Base-by-base conservation (phyloP, 2,113 vertebrate genomes). In the Myiopsitta monachus region DNA sequence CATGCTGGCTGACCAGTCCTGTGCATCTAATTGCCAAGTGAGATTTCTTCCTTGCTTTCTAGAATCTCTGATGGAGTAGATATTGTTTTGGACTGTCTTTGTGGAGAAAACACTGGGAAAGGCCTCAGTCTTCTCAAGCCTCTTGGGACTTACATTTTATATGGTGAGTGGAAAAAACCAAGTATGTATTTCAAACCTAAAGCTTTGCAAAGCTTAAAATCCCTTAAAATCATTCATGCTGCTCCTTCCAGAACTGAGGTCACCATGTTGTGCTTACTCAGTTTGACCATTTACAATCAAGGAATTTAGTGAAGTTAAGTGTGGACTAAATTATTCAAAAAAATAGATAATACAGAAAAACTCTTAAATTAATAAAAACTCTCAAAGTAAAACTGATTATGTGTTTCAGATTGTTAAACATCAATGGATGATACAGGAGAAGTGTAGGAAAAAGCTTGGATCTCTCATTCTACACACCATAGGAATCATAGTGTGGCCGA, bases 61-160 rank as follows among this genome's bases (percentile, higher is more conserved):
- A 99, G 99, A 98, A 99, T 99, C 96, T 99, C 99, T 51, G 99
- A 99, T 69, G 99, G 99, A 52, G 99, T 99, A 59, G 99, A 99
- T 96, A 98, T 99, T 41, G 99, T 99, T 88, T 97, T 99, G 96
- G 99, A 99, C 95, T 99, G 99, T 89, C 97, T 99, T 74, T 99
- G 99, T 97, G 99, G 99, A 67, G 99, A 99, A 96, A 99, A 99
- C 88, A 99, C 99, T 17, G 99, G 99, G 44, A 99, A 99, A 97
- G 99, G 99, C 26, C 98, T 99, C 87, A 98, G 98, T 95, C 98
- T 99, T 90, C 98, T 99, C 83, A 99, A 99, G 94, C 99, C 99
- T 6, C 97, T 99, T 94, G 99, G 99, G 92, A 99, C 99, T 57
- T 99, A 99, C 43, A 99, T 99, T 97, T 98, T 99, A 86, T 99